Percentiles rank a stretch among this genome's conserved stretches.
Conservation (phyloP, 2,797 vertebrate genomes). For the Nannoperca obscura region DNA sequence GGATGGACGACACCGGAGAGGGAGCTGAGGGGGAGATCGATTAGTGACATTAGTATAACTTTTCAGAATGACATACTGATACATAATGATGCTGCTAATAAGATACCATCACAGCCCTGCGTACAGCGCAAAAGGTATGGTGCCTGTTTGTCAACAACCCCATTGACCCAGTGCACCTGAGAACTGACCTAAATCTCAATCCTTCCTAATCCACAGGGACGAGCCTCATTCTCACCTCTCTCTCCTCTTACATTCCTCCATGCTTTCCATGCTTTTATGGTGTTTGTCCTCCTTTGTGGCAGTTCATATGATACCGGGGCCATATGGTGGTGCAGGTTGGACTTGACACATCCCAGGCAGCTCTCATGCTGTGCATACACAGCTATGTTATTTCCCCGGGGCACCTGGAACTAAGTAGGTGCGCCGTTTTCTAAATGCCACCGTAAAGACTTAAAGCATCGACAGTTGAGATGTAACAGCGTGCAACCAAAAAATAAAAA, state of each 20-base stretch:
- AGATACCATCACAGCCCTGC: background rate
- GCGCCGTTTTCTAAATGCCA: conserved; percentile 70
- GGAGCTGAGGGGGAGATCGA: conserved; percentile 86
- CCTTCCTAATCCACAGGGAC: conserved; percentile 47
- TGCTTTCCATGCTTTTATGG: conserved; percentile 24
- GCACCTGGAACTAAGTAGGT: conserved; percentile 75
- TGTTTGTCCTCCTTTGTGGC: conserved; percentile 52
- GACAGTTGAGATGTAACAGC: conserved; percentile 70
- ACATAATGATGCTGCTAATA: background rate
- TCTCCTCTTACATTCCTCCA: conserved; percentile 40
- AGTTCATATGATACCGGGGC: conserved; percentile 61
- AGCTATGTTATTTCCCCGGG: conserved; percentile 78
- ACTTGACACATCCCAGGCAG: conserved; percentile 73
- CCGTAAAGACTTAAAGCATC: conserved; percentile 58
- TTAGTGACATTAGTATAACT: conserved; percentile 16
- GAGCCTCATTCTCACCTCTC: conserved; percentile 35
- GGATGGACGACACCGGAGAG: conserved; percentile 93
- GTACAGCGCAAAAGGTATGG: background rate
- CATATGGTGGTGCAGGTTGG: conserved; percentile 77
- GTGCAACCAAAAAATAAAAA: conserved; percentile 30
- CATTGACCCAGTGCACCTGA: conserved; percentile 61
- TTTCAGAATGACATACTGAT: background rate
- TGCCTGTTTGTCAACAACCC: conserved; percentile 56
- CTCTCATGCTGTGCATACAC: conserved; percentile 63
- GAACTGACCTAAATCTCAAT: conserved; percentile 65